Percentiles rank a stretch among this genome's conserved stretches.
These are phyloP conservation scores for Cantharis lateralis DNA, from an alignment of 2,888 invertebrate species.

Conservation along the genomic window DNA sequence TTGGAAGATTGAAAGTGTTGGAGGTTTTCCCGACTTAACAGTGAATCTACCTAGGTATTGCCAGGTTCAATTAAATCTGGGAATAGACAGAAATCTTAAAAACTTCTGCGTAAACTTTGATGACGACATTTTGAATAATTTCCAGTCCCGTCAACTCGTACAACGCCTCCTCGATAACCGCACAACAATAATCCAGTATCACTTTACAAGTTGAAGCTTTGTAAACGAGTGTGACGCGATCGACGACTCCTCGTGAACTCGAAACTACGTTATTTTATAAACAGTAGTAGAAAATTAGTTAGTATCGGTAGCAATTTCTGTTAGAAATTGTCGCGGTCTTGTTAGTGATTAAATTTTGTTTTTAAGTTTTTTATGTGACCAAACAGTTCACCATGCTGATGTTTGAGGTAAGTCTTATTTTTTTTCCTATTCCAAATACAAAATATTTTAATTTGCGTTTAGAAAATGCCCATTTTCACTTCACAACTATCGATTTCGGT, in stretches of 20 bases:
- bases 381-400: conserved; percentile 31
- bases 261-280: neutral
- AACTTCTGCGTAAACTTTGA: neutral
- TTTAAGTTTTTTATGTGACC: conserved; percentile 14
- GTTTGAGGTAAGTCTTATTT: conserved; percentile 33
- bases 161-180: conserved; percentile 27
- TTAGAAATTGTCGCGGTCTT: neutral
- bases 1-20: neutral
- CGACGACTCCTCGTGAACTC: conserved; percentile 18
- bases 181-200: conserved; percentile 22
- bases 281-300: neutral
- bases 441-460: neutral
- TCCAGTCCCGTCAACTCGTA: conserved; percentile 18
- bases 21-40: neutral
- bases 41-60: neutral
- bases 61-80: neutral
- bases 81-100: neutral
- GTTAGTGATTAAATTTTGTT: conserved; percentile 4
- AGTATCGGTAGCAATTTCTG: neutral
- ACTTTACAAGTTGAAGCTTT: conserved; percentile 16
- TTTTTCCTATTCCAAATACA: neutral
- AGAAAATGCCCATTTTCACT: neutral
- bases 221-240: conserved; percentile 8
- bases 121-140: neutral
- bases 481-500: neutral